Base-by-base conservation (phyloP, 2,113 vertebrate species). In the Microtus oregoni region DNA sequence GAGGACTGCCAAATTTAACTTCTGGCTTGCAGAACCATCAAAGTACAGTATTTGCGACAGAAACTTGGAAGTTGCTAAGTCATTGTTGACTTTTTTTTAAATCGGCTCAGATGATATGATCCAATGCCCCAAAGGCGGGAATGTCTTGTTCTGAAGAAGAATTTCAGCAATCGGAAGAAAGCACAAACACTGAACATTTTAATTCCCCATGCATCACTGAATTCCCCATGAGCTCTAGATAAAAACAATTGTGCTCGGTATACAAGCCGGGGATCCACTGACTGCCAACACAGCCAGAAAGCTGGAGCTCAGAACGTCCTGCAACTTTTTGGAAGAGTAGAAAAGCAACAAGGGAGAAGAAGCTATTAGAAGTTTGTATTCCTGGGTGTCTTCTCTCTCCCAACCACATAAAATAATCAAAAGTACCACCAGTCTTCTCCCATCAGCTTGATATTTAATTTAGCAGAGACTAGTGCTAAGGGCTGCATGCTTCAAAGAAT, bases 381-480 rank as follows among this genome's bases (percentile, higher is more conserved):
- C 97, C 88, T 55, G 11, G 90, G 76, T 94, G 89, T 92, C 95
- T 98, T 97, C 89, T 93, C 89, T 96, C 81, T 89, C 78, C 5
- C 90, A 92, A 68, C 70, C 72, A 97, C 97, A 96, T 94, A 97
- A 98, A 95, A 96, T 94, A 98, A 97, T 97, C 97, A 97, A 75
- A 90, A 85, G 90, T 95, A 96, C 88, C 97, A 93, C 78, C 86
- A 92, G 96, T 94, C 86, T 94, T 95, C 85, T 95, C 96, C 97
- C 86, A 96, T 88, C 96, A 92, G 94, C 19, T 11, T 98, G 92
- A 97, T 98, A 98, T 98, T 98, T 98, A 98, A 98, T 94, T 96
- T 96, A 94, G 89, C 93, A 90, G 95, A 68, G 52, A 95, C 96
- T 98, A 91, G 85, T 96, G 97, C 96, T 97, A 93, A 97, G 90